Evolutionary conservation across 2,797 vertebrate species (phyloP), one percentile per base, ranked within the genome.

Genomic region (Phrynocephalus forsythii): DNA sequence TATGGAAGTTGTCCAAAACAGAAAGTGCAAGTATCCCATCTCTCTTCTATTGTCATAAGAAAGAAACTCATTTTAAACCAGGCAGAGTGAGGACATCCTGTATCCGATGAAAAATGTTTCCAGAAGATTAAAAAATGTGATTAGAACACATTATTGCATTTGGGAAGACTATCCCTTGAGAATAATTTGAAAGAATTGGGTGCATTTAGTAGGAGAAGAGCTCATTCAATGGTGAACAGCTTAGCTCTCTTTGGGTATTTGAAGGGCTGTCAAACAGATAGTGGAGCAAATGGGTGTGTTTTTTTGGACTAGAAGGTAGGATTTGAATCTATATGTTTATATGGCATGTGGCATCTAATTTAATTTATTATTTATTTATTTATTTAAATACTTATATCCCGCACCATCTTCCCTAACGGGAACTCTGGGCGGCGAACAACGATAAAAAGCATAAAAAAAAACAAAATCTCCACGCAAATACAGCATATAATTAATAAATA

Each of bases 81-180:
- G 16, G 24, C 4, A 63, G 63, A 30, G 2, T 38, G 20, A 0
- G 0, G 30, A 11, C 56, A 0, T 33, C 33, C 33, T 33, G 33
- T 33, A 71, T 6, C 1, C 0, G 44, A 33, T 38, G 33, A 50
- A 60, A 52, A 52, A 60, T 52, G 44, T 18, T 7, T 60, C 2
- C 3, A 0, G 1, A 1, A 28, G 1, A 33, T 1, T 13, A 2
- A 26, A 48, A 52, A 63, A 3, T 63, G 10, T 63, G 60, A 15
- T 63, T 63, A 9, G 60, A 18, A 63, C 60, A 63, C 11, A 9
- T 63, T 63, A 63, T 13, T 63, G 60, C 60, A 63, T 13, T 63
- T 63, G 33, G 60, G 10, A 63, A 63, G 60, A 63, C 16, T 63
- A 15, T 91, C 82, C 6, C 44, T 7, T 69, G 38, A 87, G 28